Base-by-base conservation (phyloP, 2,888 invertebrate species). In the Liodrosophila aerea region DNA sequence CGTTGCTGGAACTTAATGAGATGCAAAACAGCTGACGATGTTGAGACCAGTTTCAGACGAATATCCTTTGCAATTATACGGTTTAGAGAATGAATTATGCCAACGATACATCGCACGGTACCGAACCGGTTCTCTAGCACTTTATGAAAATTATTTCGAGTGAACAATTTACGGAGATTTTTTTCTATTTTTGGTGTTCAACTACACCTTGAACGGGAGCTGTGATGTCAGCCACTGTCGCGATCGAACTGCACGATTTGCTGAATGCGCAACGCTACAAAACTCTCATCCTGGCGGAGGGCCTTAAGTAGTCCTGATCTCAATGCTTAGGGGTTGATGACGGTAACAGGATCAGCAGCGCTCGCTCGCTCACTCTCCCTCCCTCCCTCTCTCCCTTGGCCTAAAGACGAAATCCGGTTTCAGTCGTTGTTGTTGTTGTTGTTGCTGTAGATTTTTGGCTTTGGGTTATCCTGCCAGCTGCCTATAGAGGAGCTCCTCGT, bases 171-270 rank as follows among this genome's bases (percentile, higher is more conserved):
- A 27, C 12, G 29, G 18, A n/a, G n/a, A n/a, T n/a, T 12, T 27
- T 11, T 11, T 7, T 12, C n/a, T 3, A 7, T 1, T 29, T 36
- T 12, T 9, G 1, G 9, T 11, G 8, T n/a, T 18, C 16, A 13
- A 37, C 16, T 9, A 34, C 40, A 22, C 40, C 13, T 27, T 46
- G 5, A 5, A 5, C 22, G 56, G 52, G 64, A 60, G 80, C 64
- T 83, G 75, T 81, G 82, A 64, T 73, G 76, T 67, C 64, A 57
- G 64, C 68, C 64, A 66, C 65, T 37, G 77, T 46, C 76, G 67
- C 75, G 85, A 84, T 85, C 82, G 67, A 65, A 89, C 87, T 89
- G 86, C 63, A 54, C 62, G 73, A 47, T 34, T 65, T 64, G 65
- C 53, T 53, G 52, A 64, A 61, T 64, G 70, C 60, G 73, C 75